These are phyloP conservation scores for Drosophila formosana DNA, from an alignment of 2,888 invertebrate genomes.

Conservation along the genomic window DNA sequence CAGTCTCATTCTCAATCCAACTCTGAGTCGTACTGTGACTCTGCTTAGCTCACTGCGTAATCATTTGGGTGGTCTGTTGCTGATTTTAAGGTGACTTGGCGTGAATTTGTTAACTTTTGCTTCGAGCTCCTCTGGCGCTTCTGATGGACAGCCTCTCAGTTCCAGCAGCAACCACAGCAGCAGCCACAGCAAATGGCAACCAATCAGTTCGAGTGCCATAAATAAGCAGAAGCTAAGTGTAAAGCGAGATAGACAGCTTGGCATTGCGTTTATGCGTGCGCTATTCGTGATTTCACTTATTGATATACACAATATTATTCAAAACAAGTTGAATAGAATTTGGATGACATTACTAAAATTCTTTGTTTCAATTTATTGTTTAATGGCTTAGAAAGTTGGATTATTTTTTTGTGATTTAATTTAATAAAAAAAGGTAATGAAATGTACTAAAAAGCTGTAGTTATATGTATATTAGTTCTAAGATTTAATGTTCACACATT, in stretches of 20 bases:
- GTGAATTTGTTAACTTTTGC: constrained; percentile 85
- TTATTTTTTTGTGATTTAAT: no score
- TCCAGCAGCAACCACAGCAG: constrained; percentile 17
- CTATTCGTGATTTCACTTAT: background rate
- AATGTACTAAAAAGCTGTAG: no score
- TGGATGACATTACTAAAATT: no score
- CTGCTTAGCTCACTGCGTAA: constrained; percentile 38
- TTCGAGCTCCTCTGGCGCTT: constrained; percentile 62
- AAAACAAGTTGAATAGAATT: no score
- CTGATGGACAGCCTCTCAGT: constrained; percentile 36
- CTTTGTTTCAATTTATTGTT: no score
- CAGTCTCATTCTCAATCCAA: constrained; percentile 7
- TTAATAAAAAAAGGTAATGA: no score
- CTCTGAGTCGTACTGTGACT: background rate
- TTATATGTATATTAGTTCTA: no score
- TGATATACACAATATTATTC: background rate
- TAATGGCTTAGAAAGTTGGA: no score
- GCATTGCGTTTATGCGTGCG: constrained; percentile 34
- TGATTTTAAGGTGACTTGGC: constrained; percentile 81
- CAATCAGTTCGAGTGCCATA: constrained; percentile 58
- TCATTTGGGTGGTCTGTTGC: constrained; percentile 82
- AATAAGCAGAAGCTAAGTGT: constrained; percentile 50
- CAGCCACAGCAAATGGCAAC: constrained; percentile 16
- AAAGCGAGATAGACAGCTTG: constrained; percentile 27
- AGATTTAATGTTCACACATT: no score